These are phyloP conservation scores for Volucella inflata DNA, from an alignment of 2,888 invertebrate species.

Conservation along the genomic window DNA sequence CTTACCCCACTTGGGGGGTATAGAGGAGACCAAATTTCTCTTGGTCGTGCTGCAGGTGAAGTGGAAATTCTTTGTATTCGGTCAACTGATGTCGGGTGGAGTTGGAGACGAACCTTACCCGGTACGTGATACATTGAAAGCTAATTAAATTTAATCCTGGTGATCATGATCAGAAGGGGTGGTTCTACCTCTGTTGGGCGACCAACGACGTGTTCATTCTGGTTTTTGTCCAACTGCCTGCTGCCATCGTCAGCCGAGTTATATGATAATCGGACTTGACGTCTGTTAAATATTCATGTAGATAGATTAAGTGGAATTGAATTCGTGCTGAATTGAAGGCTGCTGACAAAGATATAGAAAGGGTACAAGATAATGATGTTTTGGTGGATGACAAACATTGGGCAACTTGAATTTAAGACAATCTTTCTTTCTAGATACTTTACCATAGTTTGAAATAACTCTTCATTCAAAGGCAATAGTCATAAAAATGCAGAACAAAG, in stretches of 20 bases:
- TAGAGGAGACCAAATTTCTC: not conserved
- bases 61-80: constrained; percentile 40
- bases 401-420: too few species aligned
- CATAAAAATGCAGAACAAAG: too few species aligned
- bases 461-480: too few species aligned
- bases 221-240: not conserved
- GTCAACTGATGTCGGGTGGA: constrained; percentile 21
- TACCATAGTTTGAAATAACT: too few species aligned
- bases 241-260: constrained; percentile 30
- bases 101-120: constrained; percentile 10
- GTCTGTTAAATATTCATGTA: constrained; percentile 71
- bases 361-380: too few species aligned
- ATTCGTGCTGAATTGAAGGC: constrained; percentile 51
- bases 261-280: constrained; percentile 66
- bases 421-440: too few species aligned
- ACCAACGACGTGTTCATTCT: constrained; percentile 15
- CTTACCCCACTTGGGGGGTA: constrained; percentile 1
- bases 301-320: constrained; percentile 73
- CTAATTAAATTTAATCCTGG: constrained; percentile 77
- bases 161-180: constrained; percentile 58
- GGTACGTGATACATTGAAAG: constrained; percentile 76
- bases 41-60: constrained; percentile 39
- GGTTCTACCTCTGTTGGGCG: constrained; percentile 23
- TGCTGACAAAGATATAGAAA: not conserved
- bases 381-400: too few species aligned